Base-by-base conservation (phyloP, 2,797 vertebrate species). In the Momotus momota region DNA sequence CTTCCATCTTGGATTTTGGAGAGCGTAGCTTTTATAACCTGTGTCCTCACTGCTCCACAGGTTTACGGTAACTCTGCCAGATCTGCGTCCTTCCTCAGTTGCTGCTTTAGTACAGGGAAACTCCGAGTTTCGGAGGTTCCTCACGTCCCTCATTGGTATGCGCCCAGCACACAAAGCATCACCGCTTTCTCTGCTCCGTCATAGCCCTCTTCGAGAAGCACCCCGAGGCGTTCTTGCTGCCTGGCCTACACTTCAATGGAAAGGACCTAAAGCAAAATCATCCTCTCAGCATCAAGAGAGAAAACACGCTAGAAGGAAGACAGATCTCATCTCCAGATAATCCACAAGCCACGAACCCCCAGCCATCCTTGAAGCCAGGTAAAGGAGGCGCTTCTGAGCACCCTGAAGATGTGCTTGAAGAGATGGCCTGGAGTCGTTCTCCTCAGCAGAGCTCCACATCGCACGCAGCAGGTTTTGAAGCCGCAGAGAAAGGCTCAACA, bases 381-480 rank as follows among this genome's bases (percentile, higher is more conserved):
- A 33, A 9, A 41, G 12, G 41, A 10, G 40, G 21, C 5, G 3
- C 69, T 25, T 5, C 26, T 0, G 7, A 18, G 2, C 43, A 5
- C 7, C 77, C 49, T 3, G 2, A 19, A 9, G 33, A 41, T 0
- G 6, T 0, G 33, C 31, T 1, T 13, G 10, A 7, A 10, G 29
- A 23, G 43, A 16, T 5, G 11, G 8, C 61, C 75, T 5, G 3
- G 19, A 49, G 64, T 18, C 51, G 4, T 4, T 6, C 35, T 12
- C 85, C 12, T 4, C 6, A 9, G 66, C 27, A 9, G 20, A 20
- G 51, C 51, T 41, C 51, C 17, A 1, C 0, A 19, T 2, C 16
- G 2, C 35, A 6, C 35, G 35, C 35, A 35, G 52, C 2, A 3
- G 69, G 31, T 4, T 12, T 5, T 6, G 2, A 9, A 26, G 49